Conservation (phyloP, 2,888 invertebrate genomes). For the Aquatica leii region DNA sequence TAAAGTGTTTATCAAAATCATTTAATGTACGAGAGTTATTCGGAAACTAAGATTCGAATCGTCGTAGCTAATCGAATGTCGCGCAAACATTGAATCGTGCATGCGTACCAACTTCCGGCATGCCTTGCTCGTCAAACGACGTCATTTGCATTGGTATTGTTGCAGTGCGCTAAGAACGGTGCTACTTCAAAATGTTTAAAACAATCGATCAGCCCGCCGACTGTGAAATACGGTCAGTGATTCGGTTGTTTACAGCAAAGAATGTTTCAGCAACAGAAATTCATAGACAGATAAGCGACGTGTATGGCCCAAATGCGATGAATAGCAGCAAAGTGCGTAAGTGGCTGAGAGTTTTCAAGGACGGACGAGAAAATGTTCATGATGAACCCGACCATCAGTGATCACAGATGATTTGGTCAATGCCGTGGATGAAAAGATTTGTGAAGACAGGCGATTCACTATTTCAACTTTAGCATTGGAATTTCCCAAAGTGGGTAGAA, state of each 20-base stretch:
- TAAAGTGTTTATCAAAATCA: too few species aligned
- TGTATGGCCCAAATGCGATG: neutral
- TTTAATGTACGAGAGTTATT: neutral
- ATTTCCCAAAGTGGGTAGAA: too few species aligned
- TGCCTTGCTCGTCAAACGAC: neutral
- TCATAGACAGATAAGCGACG: too few species aligned
- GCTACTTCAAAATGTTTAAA: conserved; percentile 3
- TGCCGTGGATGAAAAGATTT: too few species aligned
- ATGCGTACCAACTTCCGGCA: conserved; percentile 4
- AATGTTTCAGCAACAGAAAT: too few species aligned
- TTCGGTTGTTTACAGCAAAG: conserved; percentile 9
- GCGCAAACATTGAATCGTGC: neutral
- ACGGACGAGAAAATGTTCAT: conserved; percentile 2
- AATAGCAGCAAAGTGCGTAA: neutral
- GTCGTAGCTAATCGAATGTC: neutral
- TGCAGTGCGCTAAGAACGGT: neutral
- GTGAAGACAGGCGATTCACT: too few species aligned
- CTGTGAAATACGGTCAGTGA: conserved; percentile 9
- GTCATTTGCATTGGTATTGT: neutral
- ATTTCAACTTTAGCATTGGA: too few species aligned
- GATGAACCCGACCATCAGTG: neutral
- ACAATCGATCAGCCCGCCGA: conserved; percentile 3
- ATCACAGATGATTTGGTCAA: too few species aligned
- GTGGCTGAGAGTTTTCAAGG: neutral
- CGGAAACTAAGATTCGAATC: neutral